Evolutionary conservation across 2,113 vertebrate species (phyloP).

Genomic region (Montifringilla adamsi): DNA sequence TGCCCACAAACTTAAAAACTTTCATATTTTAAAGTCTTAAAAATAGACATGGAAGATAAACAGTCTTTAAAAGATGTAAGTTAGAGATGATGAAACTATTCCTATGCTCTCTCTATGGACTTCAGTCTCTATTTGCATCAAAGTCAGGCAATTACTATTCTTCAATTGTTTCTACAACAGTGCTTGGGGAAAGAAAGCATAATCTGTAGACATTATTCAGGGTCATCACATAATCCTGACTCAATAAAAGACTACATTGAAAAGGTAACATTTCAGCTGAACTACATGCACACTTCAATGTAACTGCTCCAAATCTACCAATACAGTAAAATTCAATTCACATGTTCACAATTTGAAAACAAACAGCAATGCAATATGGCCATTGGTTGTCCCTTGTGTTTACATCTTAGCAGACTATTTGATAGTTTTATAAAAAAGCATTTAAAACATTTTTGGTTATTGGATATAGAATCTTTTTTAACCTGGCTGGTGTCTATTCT

Average conservation of each 20-base stretch:
- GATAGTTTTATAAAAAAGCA: background rate
- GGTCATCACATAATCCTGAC: background rate
- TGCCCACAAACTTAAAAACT: background rate
- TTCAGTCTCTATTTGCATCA: background rate
- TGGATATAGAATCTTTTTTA: background rate
- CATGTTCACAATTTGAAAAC: background rate
- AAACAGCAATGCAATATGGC: background rate
- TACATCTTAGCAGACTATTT: background rate
- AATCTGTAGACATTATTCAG: background rate
- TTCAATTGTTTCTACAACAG: background rate
- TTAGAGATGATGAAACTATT: background rate
- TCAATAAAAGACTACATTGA: background rate
- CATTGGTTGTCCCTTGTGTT: background rate
- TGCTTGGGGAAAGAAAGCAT: background rate
- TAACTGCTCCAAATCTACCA: background rate
- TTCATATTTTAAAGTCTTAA: background rate
- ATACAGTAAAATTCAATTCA: background rate
- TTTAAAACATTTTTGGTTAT: background rate
- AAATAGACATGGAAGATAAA: background rate
- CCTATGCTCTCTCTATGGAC: background rate
- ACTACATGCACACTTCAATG: background rate
- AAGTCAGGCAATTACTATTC: background rate
- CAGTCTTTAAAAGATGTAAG: background rate
- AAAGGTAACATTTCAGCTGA: background rate
- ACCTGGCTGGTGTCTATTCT: background rate